Conservation (phyloP, 1,140 invertebrate genomes). For the Brevipalpus yothersi region DNA sequence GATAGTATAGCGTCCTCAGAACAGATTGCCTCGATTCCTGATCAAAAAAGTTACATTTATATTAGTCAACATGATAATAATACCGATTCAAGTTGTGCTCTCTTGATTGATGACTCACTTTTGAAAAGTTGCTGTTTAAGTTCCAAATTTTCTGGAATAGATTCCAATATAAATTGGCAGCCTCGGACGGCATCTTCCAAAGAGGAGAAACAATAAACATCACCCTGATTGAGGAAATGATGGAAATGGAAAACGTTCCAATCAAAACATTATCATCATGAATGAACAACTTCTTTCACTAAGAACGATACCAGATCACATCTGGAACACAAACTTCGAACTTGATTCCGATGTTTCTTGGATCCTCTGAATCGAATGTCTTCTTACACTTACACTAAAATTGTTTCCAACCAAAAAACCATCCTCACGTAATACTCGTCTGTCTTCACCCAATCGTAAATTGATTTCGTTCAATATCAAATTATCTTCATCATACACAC, state of each 20-base stretch:
- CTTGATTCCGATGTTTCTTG: neutral
- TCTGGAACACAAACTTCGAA: neutral
- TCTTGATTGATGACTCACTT: constrained; percentile 15
- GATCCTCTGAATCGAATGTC: neutral
- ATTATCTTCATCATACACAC: constrained; percentile 21
- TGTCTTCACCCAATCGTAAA: constrained; percentile 21
- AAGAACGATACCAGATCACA: neutral
- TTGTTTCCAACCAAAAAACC: constrained; percentile 20
- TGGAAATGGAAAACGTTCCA: neutral
- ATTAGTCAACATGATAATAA: neutral
- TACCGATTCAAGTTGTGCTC: neutral
- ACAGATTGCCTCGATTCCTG: constrained; percentile 21
- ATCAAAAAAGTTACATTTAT: neutral
- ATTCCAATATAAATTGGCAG: constrained; percentile 25
- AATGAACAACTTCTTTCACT: neutral
- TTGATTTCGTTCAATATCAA: constrained; percentile 19
- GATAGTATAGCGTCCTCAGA: constrained; percentile 19
- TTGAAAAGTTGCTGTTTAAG: constrained; percentile 23
- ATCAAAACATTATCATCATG: neutral
- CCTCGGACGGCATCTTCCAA: constrained; percentile 24
- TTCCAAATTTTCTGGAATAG: constrained; percentile 21
- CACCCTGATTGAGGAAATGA: constrained; percentile 16
- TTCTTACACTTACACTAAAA: constrained; percentile 18
- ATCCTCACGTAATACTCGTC: constrained; percentile 19
- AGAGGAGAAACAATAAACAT: constrained; percentile 22